Conservation (phyloP, 2,113 vertebrate genomes). For the Triplophysa dalaica region DNA sequence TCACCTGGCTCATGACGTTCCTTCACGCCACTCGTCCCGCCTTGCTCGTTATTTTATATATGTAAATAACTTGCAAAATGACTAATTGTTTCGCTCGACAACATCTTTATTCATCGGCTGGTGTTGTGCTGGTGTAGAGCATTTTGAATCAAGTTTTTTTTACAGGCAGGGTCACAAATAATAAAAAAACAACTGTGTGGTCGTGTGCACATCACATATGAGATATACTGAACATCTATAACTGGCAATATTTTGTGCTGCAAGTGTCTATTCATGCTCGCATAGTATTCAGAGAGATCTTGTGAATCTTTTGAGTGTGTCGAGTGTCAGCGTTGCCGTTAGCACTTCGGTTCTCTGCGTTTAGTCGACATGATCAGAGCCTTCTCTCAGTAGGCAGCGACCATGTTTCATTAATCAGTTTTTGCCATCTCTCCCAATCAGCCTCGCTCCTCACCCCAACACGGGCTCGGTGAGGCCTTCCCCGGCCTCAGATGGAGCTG, state of each 20-base stretch:
- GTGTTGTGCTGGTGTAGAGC: too few relatives aligned
- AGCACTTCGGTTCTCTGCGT: conserved; percentile 3
- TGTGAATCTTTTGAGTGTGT: conserved; percentile 3
- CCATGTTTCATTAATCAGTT: conserved; percentile 35
- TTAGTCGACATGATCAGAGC: conserved; percentile 12
- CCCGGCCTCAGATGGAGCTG: conserved; percentile 19
- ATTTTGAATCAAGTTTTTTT: too few relatives aligned
- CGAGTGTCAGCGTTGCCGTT: background rate
- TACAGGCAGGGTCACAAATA: too few relatives aligned
- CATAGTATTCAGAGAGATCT: background rate
- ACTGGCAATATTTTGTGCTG: background rate
- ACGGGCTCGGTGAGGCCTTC: conserved; percentile 5
- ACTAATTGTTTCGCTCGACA: too few relatives aligned
- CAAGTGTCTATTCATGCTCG: background rate
- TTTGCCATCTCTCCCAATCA: background rate
- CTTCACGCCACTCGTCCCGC: too few relatives aligned
- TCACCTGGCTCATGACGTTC: too few relatives aligned
- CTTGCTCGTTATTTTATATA: too few relatives aligned
- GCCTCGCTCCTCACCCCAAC: background rate
- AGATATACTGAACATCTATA: background rate
- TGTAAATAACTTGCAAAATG: too few relatives aligned
- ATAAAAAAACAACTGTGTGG: too few relatives aligned
- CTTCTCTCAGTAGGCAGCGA: conserved; percentile 16
- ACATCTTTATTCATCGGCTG: too few relatives aligned
- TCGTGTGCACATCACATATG: background rate